Evolutionary conservation across 1,140 invertebrate genomes (phyloP), one percentile per base, ranked within the genome.

Genomic region (Aphaenogaster ashmeadi): DNA sequence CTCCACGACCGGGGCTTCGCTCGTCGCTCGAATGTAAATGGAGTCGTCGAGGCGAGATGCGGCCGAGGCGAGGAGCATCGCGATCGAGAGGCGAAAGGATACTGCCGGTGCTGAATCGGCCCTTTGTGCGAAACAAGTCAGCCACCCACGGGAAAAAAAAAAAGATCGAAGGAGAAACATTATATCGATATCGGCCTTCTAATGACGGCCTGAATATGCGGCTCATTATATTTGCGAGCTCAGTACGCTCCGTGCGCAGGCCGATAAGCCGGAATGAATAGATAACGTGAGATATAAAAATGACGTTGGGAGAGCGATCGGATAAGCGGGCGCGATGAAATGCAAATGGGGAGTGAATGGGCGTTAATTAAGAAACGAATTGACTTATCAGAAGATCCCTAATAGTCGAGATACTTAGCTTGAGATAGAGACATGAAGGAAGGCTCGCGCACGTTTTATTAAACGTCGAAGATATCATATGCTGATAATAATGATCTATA

Each of bases 191-290:
- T 84, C 54, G 54, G 54, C 80, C 50, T 71, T 71, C 50, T 84
- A 84, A 75, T 84, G 69, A 84, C 72, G 80, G 69, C 60, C 85
- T 81, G 79, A 85, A 84, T 88, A 62, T 15, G 58, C 11, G 62
- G 33, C 87, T 87, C 88, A 87, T 91, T 89, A 92, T 89, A 77
- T 91, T 91, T 90, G 78, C 81, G 86, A 89, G 84, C 27, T 8
- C 13, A 9, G 27, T 58, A 13, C 36, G 15, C 41, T 83, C 41
- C 41, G 18, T 47, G n/a, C 54, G 41, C 52, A 27, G 64, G 41
- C 69, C 54, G 80, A 83, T 74, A 83, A 83, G 18, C 38, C 79
- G 44, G 41, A 21, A 84, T 75, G 41, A 84, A 60, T 74, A 74
- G 54, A 75, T 74, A 75, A 62, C 44, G 54, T 44, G 41, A 80